Evolutionary conservation across 2,888 invertebrate genomes (phyloP), one percentile per base, ranked within the genome.

Genomic region (Microctonus aethiopoides): DNA sequence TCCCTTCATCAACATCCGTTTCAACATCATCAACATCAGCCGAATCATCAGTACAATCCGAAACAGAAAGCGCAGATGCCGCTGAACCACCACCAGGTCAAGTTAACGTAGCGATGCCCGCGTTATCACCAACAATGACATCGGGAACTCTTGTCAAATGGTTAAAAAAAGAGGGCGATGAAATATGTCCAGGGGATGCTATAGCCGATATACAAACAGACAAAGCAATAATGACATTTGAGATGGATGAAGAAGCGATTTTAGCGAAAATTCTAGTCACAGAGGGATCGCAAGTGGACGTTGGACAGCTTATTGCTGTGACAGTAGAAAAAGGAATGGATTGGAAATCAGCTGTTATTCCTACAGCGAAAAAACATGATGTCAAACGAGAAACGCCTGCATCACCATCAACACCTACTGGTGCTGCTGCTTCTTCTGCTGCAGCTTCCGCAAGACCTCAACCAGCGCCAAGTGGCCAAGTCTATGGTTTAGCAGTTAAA

Each of bases 181-280:
- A 80, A 52, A 84, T 90, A 68, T 75, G 83, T 61, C 87, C 91
- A 20, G 92, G 92, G 11, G 92, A 92, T 83, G 88, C 90, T 4
- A 77, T 92, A 6, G 91, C 91, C 80, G 91, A 92, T 70, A 90
- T 91, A 76, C 90, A 91, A 82, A 91, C 91, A 0, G 91, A 91
- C 79, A 91, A 91, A 83, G 91, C 91, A 65, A 88, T 91, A 0
- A 89, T 91, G 80, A 86, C 89, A 6, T 87, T 91, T 78, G 91
- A 91, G 80, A 84, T 86, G 60, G 91, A 91, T 72, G 91, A 91
- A 57, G 90, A 91, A 74, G 90, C 89, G 11, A 85, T 89, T 60
- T 79, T 91, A 62, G 91, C 91, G 0, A 91, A 91, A 83, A 90
- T 91, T 78, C 79, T 91, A 78, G 89, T 83, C 7, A 81, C 88